Evolutionary conservation across 2,797 vertebrate species (phyloP).

Genomic region (Ceryle rudis): DNA sequence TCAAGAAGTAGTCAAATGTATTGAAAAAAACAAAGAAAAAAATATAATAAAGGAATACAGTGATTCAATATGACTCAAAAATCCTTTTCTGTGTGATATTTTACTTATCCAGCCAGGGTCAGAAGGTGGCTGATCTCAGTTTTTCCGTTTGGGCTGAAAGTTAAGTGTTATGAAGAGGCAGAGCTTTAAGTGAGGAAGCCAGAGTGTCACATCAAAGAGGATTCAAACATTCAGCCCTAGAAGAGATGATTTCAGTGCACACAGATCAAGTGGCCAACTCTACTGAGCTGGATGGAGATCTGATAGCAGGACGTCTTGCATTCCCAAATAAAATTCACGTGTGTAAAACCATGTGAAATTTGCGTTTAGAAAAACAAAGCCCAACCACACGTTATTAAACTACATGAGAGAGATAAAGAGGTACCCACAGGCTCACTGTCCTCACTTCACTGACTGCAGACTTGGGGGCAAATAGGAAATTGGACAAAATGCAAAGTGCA

Average conservation of each 20-base stretch:
- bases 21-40: neutral
- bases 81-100: neutral
- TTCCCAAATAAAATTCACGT: neutral
- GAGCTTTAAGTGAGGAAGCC: neutral
- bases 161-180: neutral
- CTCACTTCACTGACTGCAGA: neutral
- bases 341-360: neutral
- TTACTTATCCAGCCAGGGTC: neutral
- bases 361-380: neutral
- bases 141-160: neutral
- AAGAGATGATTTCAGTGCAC: neutral
- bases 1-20: conserved; percentile 36
- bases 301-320: fast-evolving
- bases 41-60: neutral
- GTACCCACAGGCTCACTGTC: neutral
- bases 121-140: neutral
- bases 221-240: neutral
- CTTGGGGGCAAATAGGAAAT: neutral
- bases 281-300: neutral
- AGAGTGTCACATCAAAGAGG: neutral
- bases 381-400: neutral
- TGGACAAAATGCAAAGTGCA: neutral
- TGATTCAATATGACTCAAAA: neutral
- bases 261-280: neutral
- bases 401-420: neutral